phyloP scores from a whole-genome alignment of 2,888 invertebrate genomes.

The Zygogramma bicolorata region DNA sequence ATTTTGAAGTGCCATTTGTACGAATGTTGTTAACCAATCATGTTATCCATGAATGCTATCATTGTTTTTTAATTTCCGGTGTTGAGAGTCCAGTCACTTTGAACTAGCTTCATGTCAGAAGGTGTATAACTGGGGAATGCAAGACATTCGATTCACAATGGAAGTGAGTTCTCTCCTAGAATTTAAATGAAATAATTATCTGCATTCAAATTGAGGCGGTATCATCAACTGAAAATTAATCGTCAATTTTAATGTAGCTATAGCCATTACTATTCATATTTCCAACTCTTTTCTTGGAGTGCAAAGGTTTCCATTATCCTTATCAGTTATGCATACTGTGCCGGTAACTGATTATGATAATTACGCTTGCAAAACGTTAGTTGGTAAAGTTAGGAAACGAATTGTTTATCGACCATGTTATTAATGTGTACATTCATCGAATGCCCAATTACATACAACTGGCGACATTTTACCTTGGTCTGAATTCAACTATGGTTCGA shows the following conservation, averaged over 20 bases:
- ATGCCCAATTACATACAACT: not conserved
- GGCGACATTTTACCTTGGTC: too few relatives aligned
- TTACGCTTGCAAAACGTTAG: conserved; percentile 28
- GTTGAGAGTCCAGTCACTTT: too few relatives aligned
- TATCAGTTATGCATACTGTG: conserved; percentile 32
- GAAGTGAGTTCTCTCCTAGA: too few relatives aligned
- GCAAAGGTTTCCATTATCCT: conserved; percentile 22
- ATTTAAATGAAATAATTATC: not conserved
- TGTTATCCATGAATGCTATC: too few relatives aligned
- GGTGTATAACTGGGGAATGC: too few relatives aligned
- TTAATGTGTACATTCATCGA: not conserved
- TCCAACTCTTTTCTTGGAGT: conserved; percentile 9
- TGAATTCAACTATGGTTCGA: too few relatives aligned
- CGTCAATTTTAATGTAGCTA: conserved; percentile 17
- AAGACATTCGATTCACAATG: too few relatives aligned
- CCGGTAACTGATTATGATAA: conserved; percentile 32
- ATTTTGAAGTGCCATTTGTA: too few relatives aligned
- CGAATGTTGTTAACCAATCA: too few relatives aligned
- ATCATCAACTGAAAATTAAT: not conserved
- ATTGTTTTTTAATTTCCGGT: too few relatives aligned
- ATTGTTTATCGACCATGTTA: not conserved
- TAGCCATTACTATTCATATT: conserved; percentile 1
- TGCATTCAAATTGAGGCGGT: conserved; percentile 10
- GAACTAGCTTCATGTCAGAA: too few relatives aligned
- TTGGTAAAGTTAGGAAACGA: conserved; percentile 24